Evolutionary conservation across 2,797 vertebrate genomes (phyloP).

Genomic region (Microtus agrestis): DNA sequence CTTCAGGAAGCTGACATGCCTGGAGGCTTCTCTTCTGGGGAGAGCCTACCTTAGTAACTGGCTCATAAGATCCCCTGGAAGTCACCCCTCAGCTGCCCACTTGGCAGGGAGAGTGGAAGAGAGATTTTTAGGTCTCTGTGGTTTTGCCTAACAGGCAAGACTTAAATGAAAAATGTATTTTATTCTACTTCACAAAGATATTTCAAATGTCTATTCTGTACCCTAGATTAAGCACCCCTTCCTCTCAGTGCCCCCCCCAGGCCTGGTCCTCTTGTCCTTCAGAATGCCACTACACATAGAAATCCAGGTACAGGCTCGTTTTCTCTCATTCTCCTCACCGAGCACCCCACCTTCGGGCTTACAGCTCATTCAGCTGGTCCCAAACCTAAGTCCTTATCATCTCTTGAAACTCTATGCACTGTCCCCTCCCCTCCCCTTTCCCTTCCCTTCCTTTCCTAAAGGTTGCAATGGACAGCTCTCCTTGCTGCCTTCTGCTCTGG

Average conservation of each 20-base stretch:
- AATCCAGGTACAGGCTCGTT: neutral
- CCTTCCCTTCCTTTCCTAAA: neutral
- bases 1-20: neutral
- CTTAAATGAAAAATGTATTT: constrained; percentile 13
- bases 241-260: neutral
- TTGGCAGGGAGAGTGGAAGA: neutral
- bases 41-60: neutral
- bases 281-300: neutral
- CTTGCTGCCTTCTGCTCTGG: neutral
- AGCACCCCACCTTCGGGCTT: neutral
- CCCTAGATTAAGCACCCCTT: neutral
- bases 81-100: neutral
- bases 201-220: neutral
- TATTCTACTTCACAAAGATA: neutral
- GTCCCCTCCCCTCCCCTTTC: no score
- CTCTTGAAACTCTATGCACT: neutral
- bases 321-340: neutral
- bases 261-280: neutral
- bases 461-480: neutral
- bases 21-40: neutral
- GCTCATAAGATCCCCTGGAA: neutral
- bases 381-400: neutral
- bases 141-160: neutral
- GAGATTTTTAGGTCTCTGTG: neutral
- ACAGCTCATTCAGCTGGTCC: neutral